Evolutionary conservation across 2,888 invertebrate species (phyloP).

Genomic region (Seira ritae): DNA sequence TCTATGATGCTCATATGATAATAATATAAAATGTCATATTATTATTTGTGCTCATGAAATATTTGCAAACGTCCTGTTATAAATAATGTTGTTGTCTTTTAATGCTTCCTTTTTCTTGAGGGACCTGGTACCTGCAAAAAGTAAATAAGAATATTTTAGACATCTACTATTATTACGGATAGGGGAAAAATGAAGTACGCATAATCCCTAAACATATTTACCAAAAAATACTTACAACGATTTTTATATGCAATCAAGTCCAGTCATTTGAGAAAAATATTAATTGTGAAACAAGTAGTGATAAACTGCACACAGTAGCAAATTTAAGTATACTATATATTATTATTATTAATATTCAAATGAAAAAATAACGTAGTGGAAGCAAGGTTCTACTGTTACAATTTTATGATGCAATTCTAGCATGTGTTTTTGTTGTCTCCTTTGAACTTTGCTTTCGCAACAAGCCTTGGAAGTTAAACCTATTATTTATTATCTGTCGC

Average conservation of each 20-base stretch:
- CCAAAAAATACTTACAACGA: background rate
- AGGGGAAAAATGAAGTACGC: background rate
- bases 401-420: no score
- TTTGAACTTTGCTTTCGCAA: no score
- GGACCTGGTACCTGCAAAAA: slow-evolving; percentile 14
- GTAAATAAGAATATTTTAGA: background rate
- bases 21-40: no score
- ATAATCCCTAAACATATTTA: background rate
- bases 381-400: no score
- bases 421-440: no score
- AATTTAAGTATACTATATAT: no score
- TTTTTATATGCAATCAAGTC: slow-evolving; percentile 1
- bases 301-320: background rate
- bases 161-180: background rate
- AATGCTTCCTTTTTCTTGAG: background rate
- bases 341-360: no score
- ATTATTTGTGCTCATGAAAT: slow-evolving; percentile 2
- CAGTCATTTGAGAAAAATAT: slow-evolving; percentile 1
- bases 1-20: background rate
- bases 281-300: slow-evolving; percentile 8
- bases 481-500: no score
- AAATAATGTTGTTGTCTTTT: background rate
- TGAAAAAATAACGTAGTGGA: no score
- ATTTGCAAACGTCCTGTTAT: slow-evolving; percentile 6
- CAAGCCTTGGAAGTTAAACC: no score